Conservation (phyloP, 92 coral and sea anemone species). For the Epizoanthus stellaris region DNA sequence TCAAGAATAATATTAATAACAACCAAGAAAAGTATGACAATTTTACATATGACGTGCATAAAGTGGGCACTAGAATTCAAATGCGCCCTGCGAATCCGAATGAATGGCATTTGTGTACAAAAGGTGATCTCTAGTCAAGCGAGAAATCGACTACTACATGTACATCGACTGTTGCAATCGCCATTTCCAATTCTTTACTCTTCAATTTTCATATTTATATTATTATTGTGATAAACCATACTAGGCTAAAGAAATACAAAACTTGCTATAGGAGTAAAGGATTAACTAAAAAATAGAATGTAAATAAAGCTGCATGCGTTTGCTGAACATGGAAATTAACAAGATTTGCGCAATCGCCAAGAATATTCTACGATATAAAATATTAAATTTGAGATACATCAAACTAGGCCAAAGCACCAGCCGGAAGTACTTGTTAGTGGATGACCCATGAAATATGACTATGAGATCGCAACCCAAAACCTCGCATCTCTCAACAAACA, state of each 20-base stretch:
- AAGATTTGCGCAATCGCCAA: background rate
- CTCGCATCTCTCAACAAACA: slow-evolving; percentile 7
- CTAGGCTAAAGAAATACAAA: background rate
- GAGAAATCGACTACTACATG: background rate
- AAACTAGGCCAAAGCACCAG: background rate
- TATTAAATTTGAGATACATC: background rate
- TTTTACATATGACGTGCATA: background rate
- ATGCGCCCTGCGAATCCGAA: background rate
- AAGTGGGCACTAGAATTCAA: background rate
- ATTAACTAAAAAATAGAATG: background rate
- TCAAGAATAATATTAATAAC: background rate
- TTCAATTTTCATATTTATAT: too few species aligned
- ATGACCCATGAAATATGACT: slow-evolving; percentile 5
- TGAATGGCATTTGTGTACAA: slow-evolving; percentile 23
- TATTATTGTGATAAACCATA: too few species aligned
- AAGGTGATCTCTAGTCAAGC: slow-evolving; percentile 12
- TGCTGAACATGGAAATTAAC: background rate
- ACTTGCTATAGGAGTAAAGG: background rate
- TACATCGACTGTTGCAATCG: background rate
- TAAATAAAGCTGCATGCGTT: background rate
- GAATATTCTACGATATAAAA: slow-evolving; percentile 13
- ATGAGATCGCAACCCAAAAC: slow-evolving; percentile 7
- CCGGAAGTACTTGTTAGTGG: slow-evolving; percentile 7
- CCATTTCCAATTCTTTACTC: background rate
- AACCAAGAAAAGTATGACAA: background rate